phyloP scores from a whole-genome alignment of 1,140 invertebrate genomes.

The Globodera rostochiensis region DNA sequence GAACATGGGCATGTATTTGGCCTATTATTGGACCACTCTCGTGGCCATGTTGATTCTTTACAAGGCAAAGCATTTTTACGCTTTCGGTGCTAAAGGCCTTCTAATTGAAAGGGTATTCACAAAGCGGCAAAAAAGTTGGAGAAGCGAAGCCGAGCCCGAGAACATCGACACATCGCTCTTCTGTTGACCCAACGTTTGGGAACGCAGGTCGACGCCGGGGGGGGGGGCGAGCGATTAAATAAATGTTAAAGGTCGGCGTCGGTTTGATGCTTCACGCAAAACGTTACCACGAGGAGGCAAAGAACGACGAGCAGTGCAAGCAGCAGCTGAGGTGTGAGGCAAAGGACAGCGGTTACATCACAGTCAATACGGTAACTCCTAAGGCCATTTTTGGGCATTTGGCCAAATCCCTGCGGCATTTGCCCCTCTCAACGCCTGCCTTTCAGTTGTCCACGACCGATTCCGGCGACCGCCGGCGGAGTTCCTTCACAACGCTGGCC shows the following conservation, averaged over 20 bases:
- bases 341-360: slow-evolving; percentile 50
- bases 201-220: slow-evolving; percentile 54
- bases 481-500: slow-evolving; percentile 14
- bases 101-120: slow-evolving; percentile 59
- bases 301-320: slow-evolving; percentile 10
- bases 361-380: slow-evolving; percentile 38
- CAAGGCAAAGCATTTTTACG: slow-evolving; percentile 48
- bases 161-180: slow-evolving; percentile 63
- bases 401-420: neutral
- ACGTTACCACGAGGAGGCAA: slow-evolving; percentile 26
- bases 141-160: slow-evolving; percentile 64
- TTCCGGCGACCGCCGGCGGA: slow-evolving; percentile 17
- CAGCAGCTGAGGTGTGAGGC: slow-evolving; percentile 26
- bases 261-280: slow-evolving; percentile 60
- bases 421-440: neutral
- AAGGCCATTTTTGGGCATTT: neutral
- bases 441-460: slow-evolving; percentile 25
- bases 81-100: slow-evolving; percentile 29
- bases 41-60: slow-evolving; percentile 65
- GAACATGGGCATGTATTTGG: slow-evolving; percentile 65
- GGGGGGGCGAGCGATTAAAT: slow-evolving; percentile 1
- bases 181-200: slow-evolving; percentile 62
- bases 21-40: slow-evolving; percentile 64
- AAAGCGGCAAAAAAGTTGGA: slow-evolving; percentile 65
- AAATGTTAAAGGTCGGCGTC: slow-evolving; percentile 58